A percentile compares a stretch with the other conserved stretches of the same genome.
These are phyloP conservation scores for Hydrozoanthus gracilis DNA, from an alignment of 92 coral and sea anemone genomes.

Conservation along the genomic window DNA sequence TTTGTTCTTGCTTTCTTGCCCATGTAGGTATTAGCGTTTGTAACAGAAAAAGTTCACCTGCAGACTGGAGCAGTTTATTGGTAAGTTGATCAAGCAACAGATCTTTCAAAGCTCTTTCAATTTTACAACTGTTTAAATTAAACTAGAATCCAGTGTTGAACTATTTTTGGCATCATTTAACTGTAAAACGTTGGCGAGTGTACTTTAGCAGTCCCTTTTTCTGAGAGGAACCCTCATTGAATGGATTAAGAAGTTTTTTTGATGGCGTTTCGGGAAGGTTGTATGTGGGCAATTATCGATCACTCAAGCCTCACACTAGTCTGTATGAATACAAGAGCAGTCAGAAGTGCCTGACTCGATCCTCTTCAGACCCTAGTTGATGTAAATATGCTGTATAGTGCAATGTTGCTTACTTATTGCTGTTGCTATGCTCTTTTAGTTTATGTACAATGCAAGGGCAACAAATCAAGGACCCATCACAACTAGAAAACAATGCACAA, in stretches of 20 bases:
- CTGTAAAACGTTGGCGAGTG: not conserved
- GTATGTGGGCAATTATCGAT: too few species aligned
- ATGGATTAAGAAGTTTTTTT: too few species aligned
- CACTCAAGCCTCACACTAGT: too few species aligned
- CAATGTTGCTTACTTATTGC: not conserved
- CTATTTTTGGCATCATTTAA: not conserved
- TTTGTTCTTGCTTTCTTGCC: not conserved
- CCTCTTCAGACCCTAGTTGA: too few species aligned
- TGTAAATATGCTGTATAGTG: not conserved
- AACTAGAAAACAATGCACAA: slow-evolving; percentile 75
- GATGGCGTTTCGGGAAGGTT: too few species aligned
- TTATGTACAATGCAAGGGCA: slow-evolving; percentile 71
- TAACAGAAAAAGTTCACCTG: slow-evolving; percentile 70
- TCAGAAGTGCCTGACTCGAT: too few species aligned
- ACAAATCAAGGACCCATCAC: slow-evolving; percentile 68
- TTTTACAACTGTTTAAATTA: not conserved
- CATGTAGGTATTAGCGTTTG: slow-evolving; percentile 63
- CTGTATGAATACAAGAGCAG: too few species aligned
- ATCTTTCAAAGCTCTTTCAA: not conserved
- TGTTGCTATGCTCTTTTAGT: slow-evolving; percentile 31
- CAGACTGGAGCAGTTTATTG: slow-evolving; percentile 85
- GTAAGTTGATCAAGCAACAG: slow-evolving; percentile 35
- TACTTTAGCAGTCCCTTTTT: too few species aligned
- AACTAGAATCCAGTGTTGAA: not conserved
- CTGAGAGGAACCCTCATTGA: too few species aligned